These are phyloP conservation scores for Dolomedes plantarius DNA, from an alignment of 2,888 invertebrate genomes.

Conservation along the genomic window DNA sequence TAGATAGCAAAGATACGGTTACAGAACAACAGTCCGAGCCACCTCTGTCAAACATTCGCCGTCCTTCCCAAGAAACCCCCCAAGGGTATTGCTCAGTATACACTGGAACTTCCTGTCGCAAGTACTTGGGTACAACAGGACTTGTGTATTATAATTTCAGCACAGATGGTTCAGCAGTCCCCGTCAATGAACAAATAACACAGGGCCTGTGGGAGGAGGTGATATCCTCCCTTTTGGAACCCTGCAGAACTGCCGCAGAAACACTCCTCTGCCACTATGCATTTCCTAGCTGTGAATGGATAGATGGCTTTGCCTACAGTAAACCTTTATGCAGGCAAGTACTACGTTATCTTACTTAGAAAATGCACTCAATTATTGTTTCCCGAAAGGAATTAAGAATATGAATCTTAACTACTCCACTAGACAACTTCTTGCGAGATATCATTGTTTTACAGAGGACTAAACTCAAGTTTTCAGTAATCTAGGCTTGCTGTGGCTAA, in stretches of 20 bases:
- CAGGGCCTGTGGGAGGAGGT: slow-evolving; percentile 90
- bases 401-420: too few relatives aligned
- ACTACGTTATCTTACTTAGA: too few relatives aligned
- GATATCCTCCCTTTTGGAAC: slow-evolving; percentile 86
- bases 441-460: too few relatives aligned
- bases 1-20: too few relatives aligned
- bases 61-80: slow-evolving; percentile 72
- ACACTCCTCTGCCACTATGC: slow-evolving; percentile 93
- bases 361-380: too few relatives aligned
- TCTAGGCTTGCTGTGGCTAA: too few relatives aligned
- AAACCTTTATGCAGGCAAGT: slow-evolving; percentile 84
- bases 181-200: slow-evolving; percentile 90
- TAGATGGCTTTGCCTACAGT: slow-evolving; percentile 82
- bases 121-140: slow-evolving; percentile 80
- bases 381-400: too few relatives aligned
- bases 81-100: slow-evolving; percentile 89
- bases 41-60: slow-evolving; percentile 45
- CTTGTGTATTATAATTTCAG: slow-evolving; percentile 87
- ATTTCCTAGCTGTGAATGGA: slow-evolving; percentile 88
- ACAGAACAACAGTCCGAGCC: slow-evolving; percentile 57
- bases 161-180: slow-evolving; percentile 81
- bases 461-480: too few relatives aligned
- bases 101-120: slow-evolving; percentile 86
- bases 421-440: too few relatives aligned
- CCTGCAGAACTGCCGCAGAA: slow-evolving; percentile 91